Base-by-base conservation (phyloP, 1,140 invertebrate species). In the Ruditapes philippinarum region DNA sequence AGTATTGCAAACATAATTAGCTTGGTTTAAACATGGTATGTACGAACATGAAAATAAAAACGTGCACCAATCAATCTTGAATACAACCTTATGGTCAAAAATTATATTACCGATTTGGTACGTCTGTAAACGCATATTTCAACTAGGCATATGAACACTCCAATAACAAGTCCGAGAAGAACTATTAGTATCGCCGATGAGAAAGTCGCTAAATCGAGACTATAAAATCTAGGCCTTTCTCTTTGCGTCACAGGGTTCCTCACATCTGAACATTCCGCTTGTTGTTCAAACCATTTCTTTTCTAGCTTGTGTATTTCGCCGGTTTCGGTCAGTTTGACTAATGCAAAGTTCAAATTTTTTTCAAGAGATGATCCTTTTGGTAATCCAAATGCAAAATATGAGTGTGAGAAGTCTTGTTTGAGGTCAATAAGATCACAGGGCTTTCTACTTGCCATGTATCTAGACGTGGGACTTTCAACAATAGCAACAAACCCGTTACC, bases 401-500 rank as follows among this genome's bases (percentile, higher is more conserved):
- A 28, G 17, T 51, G 68, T 2, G 38, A 84, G 3, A 88, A 82
- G 36, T 42, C 65, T 12, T 86, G 60, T 31, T 92, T 91, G 14
- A 76, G 80, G 11, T 91, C 81, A 65, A 92, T 89, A 14, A 94
- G 78, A 62, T 94, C 89, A 49, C 93, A 94, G 0, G 93, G 91
- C 28, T 76, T 38, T 45, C 91, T 89, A 22, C 82, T 88, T 0
- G 89, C 80, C 19, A 70, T 38, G 36, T 40, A 88, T 40, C 33
- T 88, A 28, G 86, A 76, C 0, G 98, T 99, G 1, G 91, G 73
- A 0, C 98, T 99, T 96, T 99, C 99, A 98, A 99, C 99, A 49
- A 99, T 97, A 94, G 99, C 99, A 0, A 99, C 99, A 94, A 99
- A 99, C n/a, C n/a, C n/a, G 93, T 88, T 78, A 17, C 60, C 51